Conservation (phyloP, 1,140 invertebrate genomes). For the Papilio dardanus region DNA sequence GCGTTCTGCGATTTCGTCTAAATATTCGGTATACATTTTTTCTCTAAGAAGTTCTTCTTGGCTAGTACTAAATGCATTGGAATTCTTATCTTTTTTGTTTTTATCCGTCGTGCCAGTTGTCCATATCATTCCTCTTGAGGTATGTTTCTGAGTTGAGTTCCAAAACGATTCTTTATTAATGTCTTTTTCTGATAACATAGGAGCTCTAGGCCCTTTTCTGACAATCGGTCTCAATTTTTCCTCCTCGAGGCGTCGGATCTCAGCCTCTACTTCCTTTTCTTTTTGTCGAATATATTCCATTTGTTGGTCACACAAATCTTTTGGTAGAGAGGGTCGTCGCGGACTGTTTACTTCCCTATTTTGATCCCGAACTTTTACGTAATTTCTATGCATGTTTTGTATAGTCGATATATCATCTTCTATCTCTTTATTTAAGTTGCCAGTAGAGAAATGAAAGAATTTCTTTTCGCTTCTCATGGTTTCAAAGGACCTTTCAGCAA, state of each 20-base stretch:
- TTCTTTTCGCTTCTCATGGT: conserved; percentile 75
- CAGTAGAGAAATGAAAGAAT: conserved; percentile 77
- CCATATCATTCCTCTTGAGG: conserved; percentile 25
- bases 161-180: conserved; percentile 42
- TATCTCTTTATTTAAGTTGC: conserved; percentile 80
- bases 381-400: conserved; percentile 70
- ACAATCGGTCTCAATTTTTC: conserved; percentile 73
- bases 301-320: conserved; percentile 87
- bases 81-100: conserved; percentile 51
- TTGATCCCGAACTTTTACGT: conserved; percentile 64
- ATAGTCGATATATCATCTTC: conserved; percentile 80
- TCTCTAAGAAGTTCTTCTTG: conserved; percentile 86
- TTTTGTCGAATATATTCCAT: conserved; percentile 87
- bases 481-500: conserved; percentile 62
- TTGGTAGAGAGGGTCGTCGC: conserved; percentile 84
- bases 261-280: conserved; percentile 85
- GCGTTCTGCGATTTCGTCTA: conserved; percentile 89
- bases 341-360: conserved; percentile 51
- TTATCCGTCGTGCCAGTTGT: conserved; percentile 25
- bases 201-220: conserved; percentile 77
- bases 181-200: conserved; percentile 60
- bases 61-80: conserved; percentile 74
- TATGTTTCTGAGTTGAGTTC: conserved; percentile 1
- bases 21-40: conserved; percentile 92
- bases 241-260: conserved; percentile 83